phyloP scores from a whole-genome alignment of 2,797 vertebrate species.

The Morus bassanus region DNA sequence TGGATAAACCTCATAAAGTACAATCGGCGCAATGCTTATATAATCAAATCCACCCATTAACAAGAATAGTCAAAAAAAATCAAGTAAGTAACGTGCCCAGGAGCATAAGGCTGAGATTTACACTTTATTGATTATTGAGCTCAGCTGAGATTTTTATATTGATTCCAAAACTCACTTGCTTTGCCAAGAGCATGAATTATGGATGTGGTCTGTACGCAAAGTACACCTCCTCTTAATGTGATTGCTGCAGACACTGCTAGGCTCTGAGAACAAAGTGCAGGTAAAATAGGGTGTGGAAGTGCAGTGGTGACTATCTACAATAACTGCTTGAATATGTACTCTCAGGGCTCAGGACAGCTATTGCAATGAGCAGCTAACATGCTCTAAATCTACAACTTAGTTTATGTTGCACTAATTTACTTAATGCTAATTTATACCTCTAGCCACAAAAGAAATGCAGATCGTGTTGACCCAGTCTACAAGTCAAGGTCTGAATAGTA shows the following conservation, averaged over 20 bases:
- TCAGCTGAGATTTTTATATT: not conserved
- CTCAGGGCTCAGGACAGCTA: not conserved
- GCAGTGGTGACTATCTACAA: not conserved
- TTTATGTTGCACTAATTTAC: not conserved
- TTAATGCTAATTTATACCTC: not conserved
- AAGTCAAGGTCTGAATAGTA: not conserved
- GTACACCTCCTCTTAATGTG: accelerated
- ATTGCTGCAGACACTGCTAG: not conserved
- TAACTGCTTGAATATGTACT: accelerated
- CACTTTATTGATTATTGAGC: not conserved
- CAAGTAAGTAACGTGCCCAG: not conserved
- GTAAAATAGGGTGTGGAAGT: not conserved
- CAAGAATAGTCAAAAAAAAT: not conserved
- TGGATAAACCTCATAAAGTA: not conserved
- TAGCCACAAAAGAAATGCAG: not conserved
- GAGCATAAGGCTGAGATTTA: not conserved
- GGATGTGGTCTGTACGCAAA: not conserved
- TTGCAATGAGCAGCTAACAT: not conserved
- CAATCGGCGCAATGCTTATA: not conserved
- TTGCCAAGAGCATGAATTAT: not conserved
- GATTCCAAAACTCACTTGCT: not conserved
- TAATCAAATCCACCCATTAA: not conserved
- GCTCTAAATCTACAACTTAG: not conserved
- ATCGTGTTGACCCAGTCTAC: not conserved
- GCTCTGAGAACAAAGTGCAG: not conserved